Conservation (phyloP, 2,797 vertebrate species). For the Heterohyrax brucei region DNA sequence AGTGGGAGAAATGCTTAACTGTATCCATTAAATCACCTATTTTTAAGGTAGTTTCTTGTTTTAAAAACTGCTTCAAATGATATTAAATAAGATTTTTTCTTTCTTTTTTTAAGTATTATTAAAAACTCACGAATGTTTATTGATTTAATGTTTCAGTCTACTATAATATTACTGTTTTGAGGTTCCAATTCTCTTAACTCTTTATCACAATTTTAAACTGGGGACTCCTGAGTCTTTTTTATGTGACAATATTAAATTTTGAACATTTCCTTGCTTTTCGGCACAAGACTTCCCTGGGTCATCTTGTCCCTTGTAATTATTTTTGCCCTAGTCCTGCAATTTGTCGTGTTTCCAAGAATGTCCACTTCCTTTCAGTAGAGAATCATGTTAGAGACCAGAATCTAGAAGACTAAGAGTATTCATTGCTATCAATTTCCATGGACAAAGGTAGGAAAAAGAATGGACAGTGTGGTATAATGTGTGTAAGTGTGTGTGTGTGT, state of each 20-base stretch:
- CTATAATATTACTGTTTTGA: not conserved
- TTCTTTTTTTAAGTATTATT: constrained; percentile 1
- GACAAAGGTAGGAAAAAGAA: not conserved
- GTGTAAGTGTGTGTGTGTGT: not conserved
- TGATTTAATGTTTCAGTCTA: constrained; percentile 25
- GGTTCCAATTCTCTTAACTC: constrained; percentile 47
- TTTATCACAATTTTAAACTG: constrained; percentile 36
- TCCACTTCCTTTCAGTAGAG: not conserved
- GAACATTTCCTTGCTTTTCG: constrained; percentile 5
- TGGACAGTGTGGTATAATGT: not conserved
- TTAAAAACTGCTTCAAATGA: not conserved
- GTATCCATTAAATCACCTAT: not conserved
- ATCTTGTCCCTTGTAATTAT: not conserved
- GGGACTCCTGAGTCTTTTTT: not conserved
- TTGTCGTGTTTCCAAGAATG: not conserved
- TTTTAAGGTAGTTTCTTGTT: constrained; percentile 49
- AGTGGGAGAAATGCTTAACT: not conserved
- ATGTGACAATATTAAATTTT: not conserved
- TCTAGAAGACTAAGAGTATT: not conserved
- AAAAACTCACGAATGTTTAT: not conserved
- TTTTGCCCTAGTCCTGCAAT: not conserved
- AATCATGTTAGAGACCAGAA: not conserved
- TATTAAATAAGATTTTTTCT: not conserved
- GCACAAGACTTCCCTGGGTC: not conserved
- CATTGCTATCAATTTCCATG: not conserved